phyloP scores from a whole-genome alignment of 2,113 vertebrate genomes.

The Otocyon megalotis region DNA sequence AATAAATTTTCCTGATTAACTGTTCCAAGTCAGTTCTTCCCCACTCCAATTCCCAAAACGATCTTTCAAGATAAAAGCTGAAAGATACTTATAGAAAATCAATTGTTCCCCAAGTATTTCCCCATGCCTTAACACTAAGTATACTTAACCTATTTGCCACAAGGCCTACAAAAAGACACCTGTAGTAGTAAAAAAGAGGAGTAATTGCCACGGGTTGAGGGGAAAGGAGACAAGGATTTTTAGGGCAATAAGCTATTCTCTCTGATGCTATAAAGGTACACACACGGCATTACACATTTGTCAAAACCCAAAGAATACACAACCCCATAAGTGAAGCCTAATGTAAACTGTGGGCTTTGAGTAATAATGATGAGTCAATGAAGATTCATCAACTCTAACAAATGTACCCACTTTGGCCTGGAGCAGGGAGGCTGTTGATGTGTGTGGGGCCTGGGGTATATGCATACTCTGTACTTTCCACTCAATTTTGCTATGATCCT shows the following conservation, averaged over 20 bases:
- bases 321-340: not conserved
- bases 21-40: not conserved
- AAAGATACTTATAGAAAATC: not conserved
- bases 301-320: not conserved
- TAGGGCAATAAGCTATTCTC: not conserved
- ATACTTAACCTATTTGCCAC: not conserved
- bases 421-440: not conserved
- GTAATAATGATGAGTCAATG: not conserved
- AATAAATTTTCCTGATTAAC: not conserved
- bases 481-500: not conserved
- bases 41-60: not conserved
- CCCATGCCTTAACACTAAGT: not conserved
- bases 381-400: not conserved
- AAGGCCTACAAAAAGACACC: not conserved
- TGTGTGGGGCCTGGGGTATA: not conserved
- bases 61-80: slow-evolving; percentile 19
- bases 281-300: not conserved
- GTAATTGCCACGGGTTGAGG: not conserved
- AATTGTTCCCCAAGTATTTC: not conserved
- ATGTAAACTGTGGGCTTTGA: not conserved
- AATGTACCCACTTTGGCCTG: not conserved
- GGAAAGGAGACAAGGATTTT: not conserved
- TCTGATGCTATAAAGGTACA: not conserved
- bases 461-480: not conserved
- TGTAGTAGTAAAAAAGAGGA: not conserved